Evolutionary conservation across 2,113 vertebrate genomes (phyloP), one percentile per base, ranked within the genome.

Genomic region (Megalops atlanticus): DNA sequence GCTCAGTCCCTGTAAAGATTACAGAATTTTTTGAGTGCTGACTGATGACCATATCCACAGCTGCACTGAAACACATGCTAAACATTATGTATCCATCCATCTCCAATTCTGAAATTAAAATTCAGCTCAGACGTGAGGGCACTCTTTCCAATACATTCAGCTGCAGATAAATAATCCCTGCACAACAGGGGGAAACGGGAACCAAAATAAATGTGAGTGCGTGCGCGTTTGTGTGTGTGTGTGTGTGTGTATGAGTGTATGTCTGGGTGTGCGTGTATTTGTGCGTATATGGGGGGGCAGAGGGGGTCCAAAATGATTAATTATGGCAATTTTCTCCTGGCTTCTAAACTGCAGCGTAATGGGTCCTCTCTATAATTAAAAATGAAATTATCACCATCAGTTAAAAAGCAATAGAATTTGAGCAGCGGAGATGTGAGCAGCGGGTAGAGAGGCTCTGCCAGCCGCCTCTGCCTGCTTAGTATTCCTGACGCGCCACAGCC

Each of bases 361-460:
- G 79, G 49, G 71, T 74, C 77, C 47, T 74, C 71, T 74, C 47
- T 80, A 80, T 80, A 74, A 80, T 80, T 80, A 80, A 80, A 80
- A 80, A 80, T 80, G 45, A 74, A 80, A 80, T 80, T 71, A 80
- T 80, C 72, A 49, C 47, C 79, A 80, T 80, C 79, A 80, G 72
- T 80, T 74, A 75, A 75, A 80, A 64, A 21, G 79, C 79, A 58
- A 47, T 21, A 33, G 16, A 64, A 71, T 80, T 27, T 54, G 31
- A 54, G 70, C n/a, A 31, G 45, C 1, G 40, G 35, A 11, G 47
- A 45, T 58, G 35, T 52, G 3, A n/a, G 40, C 45, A 75, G 49
- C 24, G 15, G 58, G 39, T 47, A 58, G 79, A 74, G 54, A 33
- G 31, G 24, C 6, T 7, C 79, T 39, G 27, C 11, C 38, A 14